Evolutionary conservation across 1,140 invertebrate species (phyloP), one percentile per base, ranked within the genome.

Genomic region (Meloidogyne exigua): DNA sequence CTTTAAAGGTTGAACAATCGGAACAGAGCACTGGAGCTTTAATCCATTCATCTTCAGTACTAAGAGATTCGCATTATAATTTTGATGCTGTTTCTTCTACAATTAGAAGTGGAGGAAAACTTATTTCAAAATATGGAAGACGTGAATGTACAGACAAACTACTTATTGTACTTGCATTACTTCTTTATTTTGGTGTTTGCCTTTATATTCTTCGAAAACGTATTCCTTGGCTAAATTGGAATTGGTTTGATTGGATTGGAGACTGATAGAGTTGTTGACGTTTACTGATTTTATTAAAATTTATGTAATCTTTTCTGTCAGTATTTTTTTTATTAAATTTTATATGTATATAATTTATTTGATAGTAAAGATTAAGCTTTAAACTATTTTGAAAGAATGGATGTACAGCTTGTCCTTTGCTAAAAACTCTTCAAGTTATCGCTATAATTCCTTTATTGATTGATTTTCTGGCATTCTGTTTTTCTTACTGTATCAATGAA

Each of bases 141-240:
- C 79, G 79, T 25, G 79, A 80, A 49, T 78, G 76, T 12, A 80
- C 79, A 15, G 79, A 80, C 75, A 79, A 73, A 71, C 78, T 79
- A 39, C 79, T 79, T 25, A 49, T 79, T 64, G 72, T 69, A 28
- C 78, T 79, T 57, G 78, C 77, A 44, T 57, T 79, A 57, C n/a
- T 81, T 44, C 62, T 79, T 15, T 79, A 79, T 68, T 79, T 79
- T 63, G 78, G 78, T 23, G 78, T 79, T 32, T 49, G 64, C 39
- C 25, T 79, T 21, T 79, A 79, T 68, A 79, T 79, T 76, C 79
- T 79, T 11, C 28, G 75, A 44, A 79, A 79, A 63, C 65, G 78
- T 10, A 36, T 79, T 49, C 71, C 66, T n/a, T 32, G 66, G 36
- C 66, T 67, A 32, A 42, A 13, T 42, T 67, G 66, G 66, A 57